Conservation (phyloP, 1,140 invertebrate genomes). For the Philotrypesis tridentata region DNA sequence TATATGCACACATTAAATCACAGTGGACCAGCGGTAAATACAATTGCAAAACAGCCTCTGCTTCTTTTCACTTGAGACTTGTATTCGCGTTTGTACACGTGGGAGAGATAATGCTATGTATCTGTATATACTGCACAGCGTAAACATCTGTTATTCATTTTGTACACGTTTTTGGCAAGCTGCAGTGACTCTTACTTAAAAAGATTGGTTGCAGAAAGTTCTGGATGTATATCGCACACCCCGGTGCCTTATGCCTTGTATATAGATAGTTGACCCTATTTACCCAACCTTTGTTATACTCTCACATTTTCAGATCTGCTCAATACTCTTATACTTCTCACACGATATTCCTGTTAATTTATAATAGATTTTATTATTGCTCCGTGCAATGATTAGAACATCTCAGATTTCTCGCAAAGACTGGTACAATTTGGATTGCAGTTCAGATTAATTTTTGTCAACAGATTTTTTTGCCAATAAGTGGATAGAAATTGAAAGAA, state of each 20-base stretch:
- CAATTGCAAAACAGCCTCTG: background rate
- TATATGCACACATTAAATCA: too few relatives aligned
- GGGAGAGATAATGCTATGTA: background rate
- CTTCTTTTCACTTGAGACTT: background rate
- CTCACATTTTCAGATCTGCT: background rate
- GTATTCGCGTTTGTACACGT: background rate
- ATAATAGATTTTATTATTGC: too few relatives aligned
- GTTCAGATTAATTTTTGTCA: too few relatives aligned
- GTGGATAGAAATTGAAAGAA: too few relatives aligned
- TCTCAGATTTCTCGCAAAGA: too few relatives aligned
- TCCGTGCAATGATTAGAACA: too few relatives aligned
- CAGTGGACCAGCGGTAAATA: constrained; percentile 11
- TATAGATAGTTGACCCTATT: background rate
- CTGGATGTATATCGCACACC: background rate
- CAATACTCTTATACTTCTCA: background rate
- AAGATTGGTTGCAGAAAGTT: background rate
- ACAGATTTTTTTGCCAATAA: too few relatives aligned
- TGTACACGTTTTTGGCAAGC: background rate
- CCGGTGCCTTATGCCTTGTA: background rate
- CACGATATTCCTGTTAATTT: background rate
- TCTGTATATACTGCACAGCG: background rate
- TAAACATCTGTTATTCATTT: background rate
- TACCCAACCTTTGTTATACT: background rate
- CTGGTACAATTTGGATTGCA: too few relatives aligned
- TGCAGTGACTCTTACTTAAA: background rate